These are phyloP conservation scores for Tenodera sinensis DNA, from an alignment of 2,888 invertebrate genomes.

Conservation along the genomic window DNA sequence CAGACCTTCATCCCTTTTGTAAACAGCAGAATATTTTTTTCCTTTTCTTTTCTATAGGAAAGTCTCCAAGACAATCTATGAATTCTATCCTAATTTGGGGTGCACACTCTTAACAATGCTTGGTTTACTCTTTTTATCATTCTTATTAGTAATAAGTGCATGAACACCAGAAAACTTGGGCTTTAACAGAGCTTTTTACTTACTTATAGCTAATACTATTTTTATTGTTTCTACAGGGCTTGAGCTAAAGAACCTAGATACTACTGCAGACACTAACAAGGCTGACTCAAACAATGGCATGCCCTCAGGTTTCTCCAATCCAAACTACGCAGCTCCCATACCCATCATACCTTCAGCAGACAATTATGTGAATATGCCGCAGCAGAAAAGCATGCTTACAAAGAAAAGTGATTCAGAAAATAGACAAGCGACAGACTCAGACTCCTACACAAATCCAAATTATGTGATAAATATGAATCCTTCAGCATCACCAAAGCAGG, in stretches of 20 bases:
- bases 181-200: background rate
- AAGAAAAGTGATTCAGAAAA: background rate
- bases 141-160: too few relatives aligned
- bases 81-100: too few relatives aligned
- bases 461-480: background rate
- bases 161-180: too few relatives aligned
- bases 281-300: background rate
- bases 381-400: slow-evolving; percentile 41
- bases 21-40: too few relatives aligned
- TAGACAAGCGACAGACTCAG: background rate
- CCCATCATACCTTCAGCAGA: slow-evolving; percentile 36
- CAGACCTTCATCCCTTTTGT: too few relatives aligned
- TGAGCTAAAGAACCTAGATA: background rate
- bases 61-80: too few relatives aligned
- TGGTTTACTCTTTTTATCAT: too few relatives aligned
- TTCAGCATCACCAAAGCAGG: background rate
- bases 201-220: background rate
- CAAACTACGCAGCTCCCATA: slow-evolving; percentile 42
- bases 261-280: background rate
- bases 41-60: too few relatives aligned
- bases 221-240: background rate
- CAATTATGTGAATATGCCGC: slow-evolving; percentile 54
- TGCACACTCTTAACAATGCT: too few relatives aligned
- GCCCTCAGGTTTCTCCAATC: slow-evolving; percentile 37
- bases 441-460: background rate